A percentile compares a stretch with the other conserved stretches of the same genome.
These are phyloP conservation scores for Chaenocephalus aceratus DNA, from an alignment of 2,113 vertebrate genomes.

Conservation along the genomic window DNA sequence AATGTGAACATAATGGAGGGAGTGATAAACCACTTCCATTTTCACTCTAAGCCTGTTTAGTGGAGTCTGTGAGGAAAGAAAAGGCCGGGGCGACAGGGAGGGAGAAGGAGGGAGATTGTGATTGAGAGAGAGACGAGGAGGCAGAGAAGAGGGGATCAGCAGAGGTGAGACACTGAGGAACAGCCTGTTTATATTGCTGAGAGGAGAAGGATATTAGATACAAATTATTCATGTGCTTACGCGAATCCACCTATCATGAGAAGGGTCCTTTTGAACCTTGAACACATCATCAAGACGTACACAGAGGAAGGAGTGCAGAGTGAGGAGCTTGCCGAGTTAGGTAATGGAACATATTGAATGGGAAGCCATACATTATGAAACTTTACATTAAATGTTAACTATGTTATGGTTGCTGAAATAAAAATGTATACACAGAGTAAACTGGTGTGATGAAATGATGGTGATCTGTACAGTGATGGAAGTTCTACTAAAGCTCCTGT, in stretches of 20 bases:
- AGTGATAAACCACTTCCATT: slow-evolving; percentile 62
- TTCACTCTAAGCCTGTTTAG: slow-evolving; percentile 55
- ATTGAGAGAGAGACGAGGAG: slow-evolving; percentile 41
- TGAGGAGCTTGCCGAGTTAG: slow-evolving; percentile 13
- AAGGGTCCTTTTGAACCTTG: slow-evolving; percentile 54
- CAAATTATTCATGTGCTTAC: slow-evolving; percentile 78
- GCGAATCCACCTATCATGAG: slow-evolving; percentile 55
- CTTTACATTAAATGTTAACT: background rate
- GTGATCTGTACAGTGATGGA: background rate
- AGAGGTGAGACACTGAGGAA: slow-evolving; percentile 56
- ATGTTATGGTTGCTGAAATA: slow-evolving; percentile 12
- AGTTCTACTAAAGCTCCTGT: background rate
- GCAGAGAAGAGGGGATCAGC: slow-evolving; percentile 25
- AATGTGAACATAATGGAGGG: slow-evolving; percentile 62
- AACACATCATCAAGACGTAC: slow-evolving; percentile 49
- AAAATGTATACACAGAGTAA: background rate
- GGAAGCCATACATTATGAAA: background rate
- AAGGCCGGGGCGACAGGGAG: background rate
- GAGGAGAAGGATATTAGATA: slow-evolving; percentile 73
- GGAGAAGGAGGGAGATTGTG: slow-evolving; percentile 6
- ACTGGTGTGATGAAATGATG: background rate
- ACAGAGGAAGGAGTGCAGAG: background rate
- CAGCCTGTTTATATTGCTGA: slow-evolving; percentile 70
- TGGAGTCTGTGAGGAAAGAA: slow-evolving; percentile 23
- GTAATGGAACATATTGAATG: background rate